phyloP scores from a whole-genome alignment of 2,797 vertebrate genomes.

The Lates japonicus region DNA sequence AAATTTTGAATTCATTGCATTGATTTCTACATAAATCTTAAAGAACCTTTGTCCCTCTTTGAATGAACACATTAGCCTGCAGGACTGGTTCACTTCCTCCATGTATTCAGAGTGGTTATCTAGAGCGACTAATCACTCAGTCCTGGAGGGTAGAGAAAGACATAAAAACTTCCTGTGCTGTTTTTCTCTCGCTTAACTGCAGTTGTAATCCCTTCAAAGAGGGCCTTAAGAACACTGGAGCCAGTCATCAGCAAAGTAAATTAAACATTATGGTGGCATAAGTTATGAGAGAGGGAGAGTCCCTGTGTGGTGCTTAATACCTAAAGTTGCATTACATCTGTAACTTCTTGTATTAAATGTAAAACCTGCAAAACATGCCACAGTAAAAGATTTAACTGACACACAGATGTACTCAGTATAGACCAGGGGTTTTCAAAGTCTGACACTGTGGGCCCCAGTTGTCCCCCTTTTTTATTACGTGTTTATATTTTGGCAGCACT shows the following conservation, averaged over 20 bases:
- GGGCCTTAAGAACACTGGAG: constrained; percentile 45
- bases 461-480: no score
- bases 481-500: background rate
- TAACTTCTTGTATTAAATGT: constrained; percentile 9
- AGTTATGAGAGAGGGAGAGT: background rate
- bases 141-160: constrained; percentile 36
- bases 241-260: constrained; percentile 38
- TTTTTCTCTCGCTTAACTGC: constrained; percentile 43
- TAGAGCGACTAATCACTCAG: constrained; percentile 52
- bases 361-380: background rate
- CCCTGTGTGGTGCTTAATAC: constrained; percentile 6
- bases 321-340: background rate
- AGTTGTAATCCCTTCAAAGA: constrained; percentile 55
- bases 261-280: constrained; percentile 37
- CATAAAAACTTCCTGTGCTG: constrained; percentile 57
- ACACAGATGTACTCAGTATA: background rate
- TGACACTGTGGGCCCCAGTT: no score
- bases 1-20: background rate
- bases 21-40: constrained; percentile 8
- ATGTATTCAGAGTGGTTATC: constrained; percentile 33
- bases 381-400: constrained; percentile 6
- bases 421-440: background rate
- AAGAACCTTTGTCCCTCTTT: constrained; percentile 5
- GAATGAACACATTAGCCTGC: constrained; percentile 5
- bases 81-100: constrained; percentile 16